phyloP scores from a whole-genome alignment of 2,888 invertebrate genomes.

The Ophraella communa region DNA sequence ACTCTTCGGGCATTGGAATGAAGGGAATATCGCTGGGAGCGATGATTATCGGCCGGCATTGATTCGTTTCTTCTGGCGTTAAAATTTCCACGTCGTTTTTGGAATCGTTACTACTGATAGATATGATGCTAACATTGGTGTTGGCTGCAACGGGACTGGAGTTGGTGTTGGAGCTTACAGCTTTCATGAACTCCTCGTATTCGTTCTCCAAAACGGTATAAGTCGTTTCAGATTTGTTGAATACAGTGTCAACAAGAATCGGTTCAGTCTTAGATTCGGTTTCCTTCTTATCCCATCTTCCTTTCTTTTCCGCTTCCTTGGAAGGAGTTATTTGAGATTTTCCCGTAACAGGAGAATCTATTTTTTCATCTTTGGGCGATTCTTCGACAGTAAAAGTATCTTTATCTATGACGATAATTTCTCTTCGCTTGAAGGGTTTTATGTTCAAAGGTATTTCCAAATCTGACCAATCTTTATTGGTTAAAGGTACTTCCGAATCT shows the following conservation, averaged over 20 bases:
- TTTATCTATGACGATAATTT: background rate
- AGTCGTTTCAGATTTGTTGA: slow-evolving; percentile 22
- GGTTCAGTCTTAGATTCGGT: background rate
- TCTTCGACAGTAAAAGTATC: background rate
- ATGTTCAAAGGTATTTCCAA: slow-evolving; percentile 50
- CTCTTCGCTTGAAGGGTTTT: slow-evolving; percentile 41
- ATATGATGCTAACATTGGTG: slow-evolving; percentile 7
- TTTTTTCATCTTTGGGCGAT: background rate
- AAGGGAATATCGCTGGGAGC: slow-evolving; percentile 36
- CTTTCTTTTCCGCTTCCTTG: slow-evolving; percentile 36
- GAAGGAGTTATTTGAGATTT: background rate
- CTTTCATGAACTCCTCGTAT: slow-evolving; percentile 68
- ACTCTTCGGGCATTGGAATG: slow-evolving; percentile 38
- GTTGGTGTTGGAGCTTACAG: slow-evolving; percentile 57
- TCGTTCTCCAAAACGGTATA: slow-evolving; percentile 55
- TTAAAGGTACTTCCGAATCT: background rate
- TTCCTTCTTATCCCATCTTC: slow-evolving; percentile 39
- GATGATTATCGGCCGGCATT: slow-evolving; percentile 8
- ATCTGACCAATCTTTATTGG: slow-evolving; percentile 18
- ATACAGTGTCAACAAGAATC: background rate
- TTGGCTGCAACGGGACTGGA: background rate
- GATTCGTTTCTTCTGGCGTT: background rate
- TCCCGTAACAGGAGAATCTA: background rate
- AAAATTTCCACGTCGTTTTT: background rate
- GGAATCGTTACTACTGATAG: slow-evolving; percentile 6